Conservation (phyloP, 2,888 invertebrate species). For the Nesidiocoris tenuis region DNA sequence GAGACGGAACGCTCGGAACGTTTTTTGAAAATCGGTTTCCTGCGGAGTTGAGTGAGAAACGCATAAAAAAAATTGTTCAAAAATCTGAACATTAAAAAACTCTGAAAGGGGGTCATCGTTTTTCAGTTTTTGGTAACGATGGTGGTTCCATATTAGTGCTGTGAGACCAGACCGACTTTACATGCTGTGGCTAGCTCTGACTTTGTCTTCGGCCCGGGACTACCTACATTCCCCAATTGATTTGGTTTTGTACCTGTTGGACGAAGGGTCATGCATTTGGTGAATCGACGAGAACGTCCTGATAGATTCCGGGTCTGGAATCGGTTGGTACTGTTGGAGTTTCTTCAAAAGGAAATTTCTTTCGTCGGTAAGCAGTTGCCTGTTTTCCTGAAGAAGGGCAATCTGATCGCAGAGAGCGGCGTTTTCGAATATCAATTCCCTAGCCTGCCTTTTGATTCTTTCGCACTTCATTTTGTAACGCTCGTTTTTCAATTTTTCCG, state of each 20-base stretch:
- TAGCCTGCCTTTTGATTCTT: slow-evolving; percentile 64
- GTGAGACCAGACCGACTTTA: too few species aligned
- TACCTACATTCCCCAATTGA: too few species aligned
- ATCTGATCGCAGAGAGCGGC: slow-evolving; percentile 86
- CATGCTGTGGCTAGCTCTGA: too few species aligned
- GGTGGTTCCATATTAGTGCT: too few species aligned
- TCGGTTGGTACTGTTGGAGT: slow-evolving; percentile 66
- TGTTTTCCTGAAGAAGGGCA: slow-evolving; percentile 77
- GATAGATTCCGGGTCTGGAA: slow-evolving; percentile 16
- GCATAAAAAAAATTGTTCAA: background rate
- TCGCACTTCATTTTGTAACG: slow-evolving; percentile 66
- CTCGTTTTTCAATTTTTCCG: slow-evolving; percentile 47
- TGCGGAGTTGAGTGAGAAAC: background rate
- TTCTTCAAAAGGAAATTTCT: slow-evolving; percentile 76
- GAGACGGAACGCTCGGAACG: slow-evolving; percentile 24
- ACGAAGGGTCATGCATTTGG: slow-evolving; percentile 7
- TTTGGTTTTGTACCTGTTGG: slow-evolving; percentile 4
- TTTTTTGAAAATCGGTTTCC: slow-evolving; percentile 17
- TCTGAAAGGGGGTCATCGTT: too few species aligned
- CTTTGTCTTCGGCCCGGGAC: too few species aligned
- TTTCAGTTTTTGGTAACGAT: too few species aligned
- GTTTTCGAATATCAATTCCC: slow-evolving; percentile 71
- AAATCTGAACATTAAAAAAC: too few species aligned
- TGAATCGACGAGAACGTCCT: slow-evolving; percentile 8
- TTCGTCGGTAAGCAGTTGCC: slow-evolving; percentile 77